Base-by-base conservation (phyloP, 2,797 vertebrate species). In the Ctenochaetus hawaiiensis region DNA sequence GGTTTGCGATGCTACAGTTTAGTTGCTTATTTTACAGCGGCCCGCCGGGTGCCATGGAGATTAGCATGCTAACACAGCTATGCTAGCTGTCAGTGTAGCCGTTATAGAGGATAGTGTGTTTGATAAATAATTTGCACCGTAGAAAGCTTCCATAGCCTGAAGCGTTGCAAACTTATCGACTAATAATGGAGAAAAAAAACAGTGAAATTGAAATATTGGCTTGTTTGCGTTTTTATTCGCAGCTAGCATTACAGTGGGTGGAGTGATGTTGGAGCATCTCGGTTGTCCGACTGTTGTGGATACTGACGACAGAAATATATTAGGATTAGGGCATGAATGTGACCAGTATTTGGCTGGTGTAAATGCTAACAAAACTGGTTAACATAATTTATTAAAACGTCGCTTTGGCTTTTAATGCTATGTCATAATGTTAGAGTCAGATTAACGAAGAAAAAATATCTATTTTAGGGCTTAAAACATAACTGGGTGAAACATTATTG, bases 1-100 rank as follows among this genome's bases (percentile, higher is more conserved):
- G 74, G 53, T 78, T 60, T 11, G 37, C 48, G 59, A 45, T 23
- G 85, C 48, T 53, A 3, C 80, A 66, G 78, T 82, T 39, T 83
- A 67, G 39, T 63, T 62, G 43, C 45, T 61, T 34, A 51, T 77
- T 75, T 73, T 58, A 57, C 68, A 2, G 68, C 5, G 91, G 90
- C 82, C 90, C 67, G 72, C 75, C 67, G 72, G 89, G 13, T 90
- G 80, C 86, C 84, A 83, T 88, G 82, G 87, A 83, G 87, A 92
- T 86, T 92, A 92, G 85, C 89, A 86, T 83, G 86, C 88, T 94
- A 93, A 57, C 83, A 5, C 41, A 9, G 83, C 68, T 80, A 76
- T 6, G 48, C 63, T 56, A 72, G 47, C 52, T 23, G 72, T 54
- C 59, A 78, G 54, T 13, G 26, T 2, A 58, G 65, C 47, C n/a